These are phyloP conservation scores for Tupaia tana DNA, from an alignment of 2,113 vertebrate genomes.

Conservation along the genomic window DNA sequence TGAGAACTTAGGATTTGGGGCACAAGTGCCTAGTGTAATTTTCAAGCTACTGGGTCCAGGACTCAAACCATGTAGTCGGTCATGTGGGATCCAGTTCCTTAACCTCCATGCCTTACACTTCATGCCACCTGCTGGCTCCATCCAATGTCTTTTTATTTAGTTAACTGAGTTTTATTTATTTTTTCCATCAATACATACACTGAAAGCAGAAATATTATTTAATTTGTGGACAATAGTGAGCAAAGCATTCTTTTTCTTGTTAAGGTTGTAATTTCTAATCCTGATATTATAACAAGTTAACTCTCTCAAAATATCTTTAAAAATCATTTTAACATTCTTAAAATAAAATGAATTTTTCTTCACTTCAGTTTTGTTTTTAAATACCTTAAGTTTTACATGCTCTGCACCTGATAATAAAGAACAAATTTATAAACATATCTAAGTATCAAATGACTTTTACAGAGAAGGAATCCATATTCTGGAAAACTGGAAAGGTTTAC, in stretches of 20 bases:
- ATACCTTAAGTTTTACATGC: too few relatives aligned
- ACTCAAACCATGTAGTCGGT: too few relatives aligned
- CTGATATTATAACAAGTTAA: slow-evolving; percentile 12
- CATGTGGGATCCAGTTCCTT: too few relatives aligned
- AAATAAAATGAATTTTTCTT: slow-evolving; percentile 34
- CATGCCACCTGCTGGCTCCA: too few relatives aligned
- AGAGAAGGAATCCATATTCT: not conserved
- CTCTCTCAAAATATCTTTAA: slow-evolving; percentile 21
- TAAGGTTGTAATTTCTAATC: not conserved
- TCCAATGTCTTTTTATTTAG: not conserved
- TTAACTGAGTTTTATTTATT: not conserved
- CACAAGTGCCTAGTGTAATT: too few relatives aligned
- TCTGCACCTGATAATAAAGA: not conserved
- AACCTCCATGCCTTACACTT: too few relatives aligned
- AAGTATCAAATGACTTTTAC: not conserved
- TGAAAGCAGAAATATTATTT: slow-evolving; percentile 2
- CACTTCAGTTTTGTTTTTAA: not conserved
- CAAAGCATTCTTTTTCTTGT: not conserved
- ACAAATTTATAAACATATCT: slow-evolving; percentile 19
- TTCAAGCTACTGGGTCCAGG: too few relatives aligned
- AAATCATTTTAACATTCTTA: not conserved
- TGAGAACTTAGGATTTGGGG: too few relatives aligned
- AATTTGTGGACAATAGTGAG: not conserved
- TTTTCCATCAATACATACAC: not conserved
- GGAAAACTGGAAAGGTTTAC: not conserved